Evolutionary conservation across 2,888 invertebrate genomes (phyloP).

Genomic region (Punctoribates punctum): DNA sequence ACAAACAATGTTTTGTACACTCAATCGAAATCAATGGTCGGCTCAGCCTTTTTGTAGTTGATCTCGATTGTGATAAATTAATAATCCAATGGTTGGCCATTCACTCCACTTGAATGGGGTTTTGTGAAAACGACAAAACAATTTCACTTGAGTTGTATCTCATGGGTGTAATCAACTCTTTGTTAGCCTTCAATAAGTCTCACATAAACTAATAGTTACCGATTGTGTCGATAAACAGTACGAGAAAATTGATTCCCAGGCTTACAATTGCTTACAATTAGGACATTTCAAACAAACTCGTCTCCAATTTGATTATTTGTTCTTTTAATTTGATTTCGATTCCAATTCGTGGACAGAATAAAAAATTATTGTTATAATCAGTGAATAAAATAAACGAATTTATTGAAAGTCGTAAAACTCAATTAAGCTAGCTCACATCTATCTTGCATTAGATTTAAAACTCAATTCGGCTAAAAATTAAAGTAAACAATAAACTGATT

Average conservation of each 20-base stretch:
- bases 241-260: slow-evolving; percentile 11
- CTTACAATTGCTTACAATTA: neutral
- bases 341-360: neutral
- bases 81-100: neutral
- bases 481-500: no score
- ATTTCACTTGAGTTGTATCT: neutral
- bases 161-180: slow-evolving; percentile 24
- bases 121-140: slow-evolving; percentile 13
- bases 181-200: neutral
- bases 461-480: no score
- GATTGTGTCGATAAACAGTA: neutral
- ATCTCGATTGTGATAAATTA: slow-evolving; percentile 1
- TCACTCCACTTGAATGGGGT: neutral
- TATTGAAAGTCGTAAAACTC: no score
- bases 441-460: no score
- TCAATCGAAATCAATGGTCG: slow-evolving; percentile 4
- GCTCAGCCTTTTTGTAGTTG: slow-evolving; percentile 1
- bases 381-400: no score
- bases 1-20: neutral
- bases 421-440: no score
- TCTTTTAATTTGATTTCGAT: neutral
- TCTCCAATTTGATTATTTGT: neutral
- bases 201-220: neutral
- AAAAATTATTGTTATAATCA: no score
- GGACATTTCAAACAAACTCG: neutral